Base-by-base conservation (phyloP, 1,140 invertebrate genomes). In the Araneus ventricosus region DNA sequence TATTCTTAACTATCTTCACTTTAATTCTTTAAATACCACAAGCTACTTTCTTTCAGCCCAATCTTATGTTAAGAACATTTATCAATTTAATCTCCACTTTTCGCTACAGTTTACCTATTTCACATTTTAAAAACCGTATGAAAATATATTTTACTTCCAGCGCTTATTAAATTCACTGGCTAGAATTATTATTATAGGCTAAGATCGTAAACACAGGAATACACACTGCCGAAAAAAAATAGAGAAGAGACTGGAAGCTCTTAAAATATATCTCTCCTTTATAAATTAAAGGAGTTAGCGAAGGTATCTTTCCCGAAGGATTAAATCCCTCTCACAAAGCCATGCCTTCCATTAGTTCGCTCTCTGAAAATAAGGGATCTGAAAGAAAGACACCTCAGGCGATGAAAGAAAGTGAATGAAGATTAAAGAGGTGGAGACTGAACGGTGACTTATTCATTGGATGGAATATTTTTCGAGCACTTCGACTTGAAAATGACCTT, bases 231-330 rank as follows among this genome's bases (percentile, higher is more conserved):
- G 63, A 27, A 67, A n/a, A 75, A 75, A 75, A 30, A 67, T n/a
- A 30, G 2, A 30, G 20, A 37, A n/a, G 27, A 4, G 30, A 75
- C 10, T 34, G 30, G 34, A 27, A 67, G n/a, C 34, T 75, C 30
- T 37, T 70, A 37, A 75, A 75, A 75, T 20, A 5, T 75, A 30
- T 75, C 67, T 75, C 67, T 75, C 30, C 30, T 75, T 52, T 75
- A 37, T 75, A 75, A 75, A 75, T 37, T 37, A 75, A 63, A 37
- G 30, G 30, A 37, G 17, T 75, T 75, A 75, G 30, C 20, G 20
- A 22, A 75, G 70, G 70, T 34, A 75, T 75, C n/a, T 75, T 75
- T 37, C 70, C 70, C 34, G 70, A 37, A 30, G 70, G 70, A 75
- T 75, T 75, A 37, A 34, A 30, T 75, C 70, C 17, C 34, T 34